phyloP scores from a whole-genome alignment of 2,113 vertebrate genomes.

The Chaetodon trifascialis region DNA sequence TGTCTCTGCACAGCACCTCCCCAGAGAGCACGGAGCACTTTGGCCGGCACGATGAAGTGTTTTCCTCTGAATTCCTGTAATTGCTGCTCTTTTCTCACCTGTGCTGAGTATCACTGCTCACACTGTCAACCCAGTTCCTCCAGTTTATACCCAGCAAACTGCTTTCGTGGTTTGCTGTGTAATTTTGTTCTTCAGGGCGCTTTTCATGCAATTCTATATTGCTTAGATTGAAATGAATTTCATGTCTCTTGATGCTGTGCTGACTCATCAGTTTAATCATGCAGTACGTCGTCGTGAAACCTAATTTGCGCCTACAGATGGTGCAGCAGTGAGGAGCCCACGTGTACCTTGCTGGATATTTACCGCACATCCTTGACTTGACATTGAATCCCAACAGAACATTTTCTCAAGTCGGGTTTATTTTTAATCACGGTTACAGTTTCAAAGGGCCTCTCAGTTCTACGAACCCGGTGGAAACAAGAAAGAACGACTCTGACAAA shows the following conservation, averaged over 20 bases:
- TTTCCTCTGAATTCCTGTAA: background rate
- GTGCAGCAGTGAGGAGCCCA: constrained; percentile 26
- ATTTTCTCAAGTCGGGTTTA: constrained; percentile 21
- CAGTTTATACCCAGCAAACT: background rate
- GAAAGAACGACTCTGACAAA: background rate
- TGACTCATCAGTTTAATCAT: constrained; percentile 22
- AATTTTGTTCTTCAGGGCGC: background rate
- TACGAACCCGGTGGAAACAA: background rate
- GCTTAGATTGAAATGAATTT: background rate
- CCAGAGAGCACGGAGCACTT: background rate
- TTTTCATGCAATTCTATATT: background rate
- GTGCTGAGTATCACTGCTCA: background rate
- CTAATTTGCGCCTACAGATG: constrained; percentile 38
- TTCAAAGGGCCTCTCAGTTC: background rate
- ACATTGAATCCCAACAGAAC: constrained; percentile 18
- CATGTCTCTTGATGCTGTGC: background rate
- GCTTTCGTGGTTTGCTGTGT: no score
- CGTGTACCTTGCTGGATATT: constrained; percentile 3
- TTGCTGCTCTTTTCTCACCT: background rate
- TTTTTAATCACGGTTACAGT: constrained; percentile 10
- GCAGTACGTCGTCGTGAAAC: background rate
- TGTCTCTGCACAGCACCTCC: background rate
- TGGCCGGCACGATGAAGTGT: background rate
- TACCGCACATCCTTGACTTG: constrained; percentile 12
- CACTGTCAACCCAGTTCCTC: background rate